phyloP scores from a whole-genome alignment of 1,140 invertebrate species.

The Asobara japonica region DNA sequence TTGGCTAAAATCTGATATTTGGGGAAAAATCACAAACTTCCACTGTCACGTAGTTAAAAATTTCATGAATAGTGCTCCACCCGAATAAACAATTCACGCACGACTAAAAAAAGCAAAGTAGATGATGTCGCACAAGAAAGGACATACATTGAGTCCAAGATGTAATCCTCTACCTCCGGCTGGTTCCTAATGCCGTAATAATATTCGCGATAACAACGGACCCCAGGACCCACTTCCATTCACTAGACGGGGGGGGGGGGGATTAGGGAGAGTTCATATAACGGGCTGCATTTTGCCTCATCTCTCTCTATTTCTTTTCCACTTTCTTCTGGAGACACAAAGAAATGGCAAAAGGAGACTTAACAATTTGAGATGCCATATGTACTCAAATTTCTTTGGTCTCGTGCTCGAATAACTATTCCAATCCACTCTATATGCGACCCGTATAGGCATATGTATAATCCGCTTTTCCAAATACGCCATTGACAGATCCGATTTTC shows the following conservation, averaged over 20 bases:
- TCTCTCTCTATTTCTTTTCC: not conserved
- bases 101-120: too few species aligned
- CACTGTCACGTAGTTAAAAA: too few species aligned
- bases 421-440: not conserved
- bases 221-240: conserved; percentile 7
- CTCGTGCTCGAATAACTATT: conserved; percentile 11
- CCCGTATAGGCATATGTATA: not conserved
- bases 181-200: conserved; percentile 47
- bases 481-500: not conserved
- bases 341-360: conserved; percentile 8
- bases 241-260: not conserved
- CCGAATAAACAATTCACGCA: too few species aligned
- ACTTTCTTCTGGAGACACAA: not conserved
- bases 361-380: not conserved
- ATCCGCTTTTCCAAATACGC: conserved; percentile 5
- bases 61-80: too few species aligned
- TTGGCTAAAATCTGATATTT: too few species aligned
- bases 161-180: conserved; percentile 37
- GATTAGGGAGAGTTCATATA: conserved; percentile 11
- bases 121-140: too few species aligned
- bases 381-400: conserved; percentile 10
- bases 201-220: conserved; percentile 38
- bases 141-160: not conserved
- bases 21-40: too few species aligned
- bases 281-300: not conserved